phyloP scores from a whole-genome alignment of 2,888 invertebrate species.

The Phaonia tiefii region DNA sequence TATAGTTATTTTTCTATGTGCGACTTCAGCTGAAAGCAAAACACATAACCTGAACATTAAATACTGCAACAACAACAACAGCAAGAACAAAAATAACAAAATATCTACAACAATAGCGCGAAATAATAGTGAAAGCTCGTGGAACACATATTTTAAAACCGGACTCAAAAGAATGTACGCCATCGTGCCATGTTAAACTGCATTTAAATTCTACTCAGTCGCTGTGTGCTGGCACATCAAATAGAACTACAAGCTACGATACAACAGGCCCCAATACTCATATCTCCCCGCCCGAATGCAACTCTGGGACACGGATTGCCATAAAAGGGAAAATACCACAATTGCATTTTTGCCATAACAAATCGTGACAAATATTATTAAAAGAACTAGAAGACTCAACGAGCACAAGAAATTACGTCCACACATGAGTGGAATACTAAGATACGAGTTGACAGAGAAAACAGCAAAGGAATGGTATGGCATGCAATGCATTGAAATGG shows the following conservation, averaged over 20 bases:
- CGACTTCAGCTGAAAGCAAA: slow-evolving; percentile 4
- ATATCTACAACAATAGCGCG: not conserved
- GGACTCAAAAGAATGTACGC: slow-evolving; percentile 55
- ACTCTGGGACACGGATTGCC: not conserved
- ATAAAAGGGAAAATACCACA: slow-evolving; percentile 49
- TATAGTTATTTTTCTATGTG: slow-evolving; percentile 8
- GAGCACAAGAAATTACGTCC: not conserved
- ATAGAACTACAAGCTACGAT: not conserved
- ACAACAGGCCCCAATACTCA: not conserved
- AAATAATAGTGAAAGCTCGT: slow-evolving; percentile 51
- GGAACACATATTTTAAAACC: slow-evolving; percentile 52
- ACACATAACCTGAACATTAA: not conserved
- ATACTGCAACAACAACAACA: not conserved
- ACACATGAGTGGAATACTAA: slow-evolving; percentile 27
- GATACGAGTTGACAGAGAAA: slow-evolving; percentile 13
- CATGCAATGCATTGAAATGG: no score
- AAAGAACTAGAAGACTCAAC: slow-evolving; percentile 20
- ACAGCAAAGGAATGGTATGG: not conserved
- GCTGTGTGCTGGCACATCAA: slow-evolving; percentile 1
- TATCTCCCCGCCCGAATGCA: not conserved
- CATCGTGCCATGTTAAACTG: slow-evolving; percentile 42
- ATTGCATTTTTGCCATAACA: slow-evolving; percentile 65
- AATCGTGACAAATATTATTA: slow-evolving; percentile 65
- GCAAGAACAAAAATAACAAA: not conserved
- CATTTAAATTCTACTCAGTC: slow-evolving; percentile 62